Conservation (phyloP, 2,797 vertebrate species). For the Austrolebias charrua region DNA sequence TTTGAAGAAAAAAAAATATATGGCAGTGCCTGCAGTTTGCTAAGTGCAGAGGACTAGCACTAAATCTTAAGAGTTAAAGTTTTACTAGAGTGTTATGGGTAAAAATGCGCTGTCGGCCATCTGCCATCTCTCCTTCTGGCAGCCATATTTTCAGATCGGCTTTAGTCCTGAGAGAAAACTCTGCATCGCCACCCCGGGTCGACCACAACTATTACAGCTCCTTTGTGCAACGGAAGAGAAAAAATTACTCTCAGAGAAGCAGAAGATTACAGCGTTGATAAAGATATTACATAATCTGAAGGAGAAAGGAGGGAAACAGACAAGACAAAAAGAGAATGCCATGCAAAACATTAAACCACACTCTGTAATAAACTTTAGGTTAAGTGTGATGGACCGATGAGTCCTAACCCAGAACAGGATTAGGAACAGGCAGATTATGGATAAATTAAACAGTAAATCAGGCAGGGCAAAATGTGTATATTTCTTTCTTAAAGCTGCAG, state of each 20-base stretch:
- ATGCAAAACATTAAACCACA: background rate
- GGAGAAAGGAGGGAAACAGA: background rate
- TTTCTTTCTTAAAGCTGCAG: too few relatives aligned
- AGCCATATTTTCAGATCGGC: slow-evolving; percentile 96
- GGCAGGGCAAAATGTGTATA: background rate
- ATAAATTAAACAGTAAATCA: background rate
- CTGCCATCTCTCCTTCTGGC: slow-evolving; percentile 97
- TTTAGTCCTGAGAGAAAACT: slow-evolving; percentile 86
- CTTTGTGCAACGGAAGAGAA: slow-evolving; percentile 12
- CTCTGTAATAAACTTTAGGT: background rate
- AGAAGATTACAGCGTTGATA: slow-evolving; percentile 49
- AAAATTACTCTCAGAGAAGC: slow-evolving; percentile 13
- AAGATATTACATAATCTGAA: slow-evolving; percentile 3
- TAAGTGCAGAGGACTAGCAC: slow-evolving; percentile 92
- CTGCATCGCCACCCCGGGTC: slow-evolving; percentile 88
- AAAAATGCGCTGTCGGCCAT: slow-evolving; percentile 99
- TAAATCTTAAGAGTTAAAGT: slow-evolving; percentile 99
- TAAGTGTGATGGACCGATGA: background rate
- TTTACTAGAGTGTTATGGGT: slow-evolving; percentile 99
- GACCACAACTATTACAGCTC: slow-evolving; percentile 85
- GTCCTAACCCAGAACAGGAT: background rate
- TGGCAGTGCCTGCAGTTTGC: slow-evolving; percentile 96
- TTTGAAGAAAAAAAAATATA: slow-evolving; percentile 85
- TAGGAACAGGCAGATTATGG: background rate
- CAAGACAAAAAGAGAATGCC: background rate